phyloP scores from a whole-genome alignment of 2,888 invertebrate genomes.

The Nephrotoma guestfalica region DNA sequence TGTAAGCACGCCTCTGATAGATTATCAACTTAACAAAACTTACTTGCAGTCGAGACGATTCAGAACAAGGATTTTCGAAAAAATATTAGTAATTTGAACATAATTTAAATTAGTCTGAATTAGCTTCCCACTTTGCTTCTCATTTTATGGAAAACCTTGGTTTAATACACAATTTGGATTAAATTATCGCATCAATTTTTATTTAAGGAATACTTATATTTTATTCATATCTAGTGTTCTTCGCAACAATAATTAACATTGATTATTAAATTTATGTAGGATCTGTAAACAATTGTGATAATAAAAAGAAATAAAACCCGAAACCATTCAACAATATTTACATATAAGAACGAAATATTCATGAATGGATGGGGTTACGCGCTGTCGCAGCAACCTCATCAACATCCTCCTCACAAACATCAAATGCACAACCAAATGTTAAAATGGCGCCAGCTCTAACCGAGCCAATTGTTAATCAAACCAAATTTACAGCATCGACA shows the following conservation, averaged over 20 bases:
- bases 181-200: too few relatives aligned
- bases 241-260: neutral
- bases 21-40: too few relatives aligned
- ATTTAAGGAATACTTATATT: too few relatives aligned
- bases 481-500: conserved; percentile 27
- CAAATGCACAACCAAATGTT: conserved; percentile 43
- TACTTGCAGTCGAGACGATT: too few relatives aligned
- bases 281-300: neutral
- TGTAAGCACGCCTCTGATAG: too few relatives aligned
- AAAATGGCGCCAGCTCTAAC: conserved; percentile 89
- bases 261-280: neutral
- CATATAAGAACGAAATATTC: neutral
- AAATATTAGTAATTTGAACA: too few relatives aligned
- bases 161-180: too few relatives aligned
- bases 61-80: too few relatives aligned
- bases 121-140: too few relatives aligned
- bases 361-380: neutral
- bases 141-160: too few relatives aligned
- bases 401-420: conserved; percentile 35
- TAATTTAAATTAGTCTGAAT: too few relatives aligned
- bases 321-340: neutral
- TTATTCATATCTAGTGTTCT: too few relatives aligned
- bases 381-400: neutral
- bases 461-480: conserved; percentile 42
- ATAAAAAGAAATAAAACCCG: neutral